phyloP scores from a whole-genome alignment of 2,113 vertebrate species.

The Gallinago media region DNA sequence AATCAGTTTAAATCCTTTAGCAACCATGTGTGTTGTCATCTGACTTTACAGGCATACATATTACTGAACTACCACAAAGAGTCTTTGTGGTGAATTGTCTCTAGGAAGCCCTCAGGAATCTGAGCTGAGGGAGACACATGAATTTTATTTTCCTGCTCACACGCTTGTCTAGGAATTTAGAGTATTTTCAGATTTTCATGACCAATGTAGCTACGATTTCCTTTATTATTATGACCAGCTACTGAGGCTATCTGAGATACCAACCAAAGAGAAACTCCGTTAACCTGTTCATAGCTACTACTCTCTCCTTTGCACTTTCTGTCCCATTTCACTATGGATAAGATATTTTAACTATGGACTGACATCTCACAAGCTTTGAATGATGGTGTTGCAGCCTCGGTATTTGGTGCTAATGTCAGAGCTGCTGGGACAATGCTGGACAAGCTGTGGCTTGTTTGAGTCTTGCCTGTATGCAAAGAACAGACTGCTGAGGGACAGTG shows the following conservation, averaged over 20 bases:
- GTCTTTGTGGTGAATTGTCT: background rate
- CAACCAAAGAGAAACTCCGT: background rate
- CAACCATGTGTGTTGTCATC: background rate
- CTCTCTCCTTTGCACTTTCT: background rate
- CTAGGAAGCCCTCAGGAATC: background rate
- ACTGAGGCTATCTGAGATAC: background rate
- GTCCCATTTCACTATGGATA: background rate
- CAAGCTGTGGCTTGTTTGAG: background rate
- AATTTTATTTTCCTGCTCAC: background rate
- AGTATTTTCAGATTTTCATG: background rate
- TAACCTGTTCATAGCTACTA: background rate
- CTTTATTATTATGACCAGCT: background rate
- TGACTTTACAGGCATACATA: background rate
- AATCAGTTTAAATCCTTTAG: background rate
- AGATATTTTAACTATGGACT: background rate
- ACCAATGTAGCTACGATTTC: background rate
- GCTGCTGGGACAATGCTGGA: background rate
- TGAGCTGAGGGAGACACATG: background rate
- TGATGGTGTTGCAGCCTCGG: background rate
- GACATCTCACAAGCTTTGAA: background rate
- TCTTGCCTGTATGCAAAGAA: background rate
- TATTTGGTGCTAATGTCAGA: background rate
- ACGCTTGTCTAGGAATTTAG: background rate
- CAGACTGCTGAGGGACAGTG: background rate
- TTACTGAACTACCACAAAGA: background rate